Evolutionary conservation across 2,797 vertebrate genomes (phyloP).

Genomic region (Pipistrellus pipistrellus): DNA sequence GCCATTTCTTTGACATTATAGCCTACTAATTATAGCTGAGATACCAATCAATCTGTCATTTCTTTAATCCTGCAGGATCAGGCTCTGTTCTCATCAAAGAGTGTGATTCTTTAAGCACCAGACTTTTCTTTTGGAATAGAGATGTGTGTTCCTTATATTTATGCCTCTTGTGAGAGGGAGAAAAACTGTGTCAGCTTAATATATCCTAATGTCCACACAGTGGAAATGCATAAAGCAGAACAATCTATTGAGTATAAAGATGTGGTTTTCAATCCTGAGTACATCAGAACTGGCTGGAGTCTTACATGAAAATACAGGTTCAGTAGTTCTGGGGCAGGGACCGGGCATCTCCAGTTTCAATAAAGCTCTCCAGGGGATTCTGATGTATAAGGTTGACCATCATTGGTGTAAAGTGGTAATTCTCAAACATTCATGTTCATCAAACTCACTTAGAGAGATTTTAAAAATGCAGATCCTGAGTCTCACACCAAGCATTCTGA

Average conservation of each 20-base stretch:
- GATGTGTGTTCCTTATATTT: slow-evolving; percentile 39
- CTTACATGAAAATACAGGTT: background rate
- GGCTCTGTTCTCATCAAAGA: slow-evolving; percentile 34
- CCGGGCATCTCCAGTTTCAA: background rate
- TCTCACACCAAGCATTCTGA: background rate
- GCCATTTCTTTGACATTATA: slow-evolving; percentile 24
- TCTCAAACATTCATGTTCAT: background rate
- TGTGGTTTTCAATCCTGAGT: background rate
- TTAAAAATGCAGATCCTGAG: background rate
- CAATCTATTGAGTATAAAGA: background rate
- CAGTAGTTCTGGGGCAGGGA: background rate
- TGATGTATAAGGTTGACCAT: background rate
- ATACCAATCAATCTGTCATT: slow-evolving; percentile 47
- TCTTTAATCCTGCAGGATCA: slow-evolving; percentile 24
- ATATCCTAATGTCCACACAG: background rate
- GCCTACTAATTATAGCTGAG: slow-evolving; percentile 68
- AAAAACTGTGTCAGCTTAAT: slow-evolving; percentile 4
- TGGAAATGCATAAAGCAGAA: background rate
- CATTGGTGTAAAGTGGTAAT: background rate
- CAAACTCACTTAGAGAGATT: background rate
- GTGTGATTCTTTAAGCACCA: slow-evolving; percentile 23
- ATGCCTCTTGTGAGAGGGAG: background rate
- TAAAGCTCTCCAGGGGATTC: background rate
- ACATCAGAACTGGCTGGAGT: background rate
- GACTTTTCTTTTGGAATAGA: slow-evolving; percentile 38